These are phyloP conservation scores for Oithona nana DNA, from an alignment of 2,888 invertebrate species.

Conservation along the genomic window DNA sequence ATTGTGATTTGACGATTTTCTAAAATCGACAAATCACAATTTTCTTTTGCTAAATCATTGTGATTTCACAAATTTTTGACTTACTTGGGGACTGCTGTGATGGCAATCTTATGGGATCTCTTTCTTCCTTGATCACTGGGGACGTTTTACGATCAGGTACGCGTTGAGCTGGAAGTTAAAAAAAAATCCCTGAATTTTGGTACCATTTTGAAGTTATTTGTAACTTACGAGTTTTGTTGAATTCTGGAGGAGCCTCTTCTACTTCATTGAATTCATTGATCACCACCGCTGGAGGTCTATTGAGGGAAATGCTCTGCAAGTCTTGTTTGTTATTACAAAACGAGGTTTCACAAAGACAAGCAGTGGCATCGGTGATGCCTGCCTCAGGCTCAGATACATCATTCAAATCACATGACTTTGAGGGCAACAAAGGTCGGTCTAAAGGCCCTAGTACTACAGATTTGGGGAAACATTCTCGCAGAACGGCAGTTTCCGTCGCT, in stretches of 20 bases:
- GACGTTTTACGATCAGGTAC: neutral
- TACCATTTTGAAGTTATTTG: too few species aligned
- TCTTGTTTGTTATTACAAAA: conserved; percentile 11
- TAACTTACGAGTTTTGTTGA: too few species aligned
- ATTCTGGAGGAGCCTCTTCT: neutral
- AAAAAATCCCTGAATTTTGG: too few species aligned
- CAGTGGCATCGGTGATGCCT: neutral
- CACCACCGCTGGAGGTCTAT: neutral
- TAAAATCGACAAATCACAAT: too few species aligned
- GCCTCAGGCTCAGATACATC: conserved; percentile 9
- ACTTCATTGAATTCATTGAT: neutral
- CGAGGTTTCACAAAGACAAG: conserved; percentile 12
- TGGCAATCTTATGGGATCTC: neutral
- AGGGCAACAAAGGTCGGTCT: conserved; percentile 1
- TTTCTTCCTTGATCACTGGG: neutral
- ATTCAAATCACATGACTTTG: neutral
- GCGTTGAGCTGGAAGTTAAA: too few species aligned
- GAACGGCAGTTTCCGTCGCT: neutral
- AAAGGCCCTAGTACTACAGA: conserved; percentile 8
- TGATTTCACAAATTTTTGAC: too few species aligned
- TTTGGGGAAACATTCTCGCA: conserved; percentile 16
- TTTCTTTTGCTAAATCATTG: too few species aligned
- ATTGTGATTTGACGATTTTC: too few species aligned
- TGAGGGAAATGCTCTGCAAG: neutral
- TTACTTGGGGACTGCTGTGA: too few species aligned